Evolutionary conservation across 2,113 vertebrate species (phyloP).

Genomic region (Otolemur garnettii): DNA sequence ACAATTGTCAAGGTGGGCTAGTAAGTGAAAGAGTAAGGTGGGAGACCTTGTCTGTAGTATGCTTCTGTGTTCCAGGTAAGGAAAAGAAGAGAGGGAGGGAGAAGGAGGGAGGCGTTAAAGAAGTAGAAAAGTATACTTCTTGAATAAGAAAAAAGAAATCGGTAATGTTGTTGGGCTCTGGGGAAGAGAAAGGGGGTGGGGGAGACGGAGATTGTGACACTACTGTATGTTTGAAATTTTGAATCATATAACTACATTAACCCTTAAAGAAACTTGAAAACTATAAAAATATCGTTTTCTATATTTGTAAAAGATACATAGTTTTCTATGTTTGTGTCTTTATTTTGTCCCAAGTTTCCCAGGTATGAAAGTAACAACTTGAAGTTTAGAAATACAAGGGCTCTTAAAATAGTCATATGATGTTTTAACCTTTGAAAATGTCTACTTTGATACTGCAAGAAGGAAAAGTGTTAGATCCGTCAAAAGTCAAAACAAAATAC

Average conservation of each 20-base stretch:
- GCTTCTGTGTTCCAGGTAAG: not conserved
- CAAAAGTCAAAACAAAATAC: constrained; percentile 17
- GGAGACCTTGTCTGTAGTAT: too few species aligned
- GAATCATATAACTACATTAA: not conserved
- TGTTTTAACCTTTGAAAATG: constrained; percentile 19
- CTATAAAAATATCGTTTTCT: not conserved
- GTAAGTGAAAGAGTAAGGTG: not conserved
- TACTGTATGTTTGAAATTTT: not conserved
- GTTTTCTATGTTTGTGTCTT: not conserved
- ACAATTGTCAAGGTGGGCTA: not conserved
- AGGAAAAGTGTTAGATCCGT: not conserved
- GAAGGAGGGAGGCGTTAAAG: too few species aligned
- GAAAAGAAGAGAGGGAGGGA: not conserved
- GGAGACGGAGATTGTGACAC: not conserved
- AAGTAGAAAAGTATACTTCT: not conserved
- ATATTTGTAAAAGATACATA: not conserved
- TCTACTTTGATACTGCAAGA: not conserved
- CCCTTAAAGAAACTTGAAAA: not conserved
- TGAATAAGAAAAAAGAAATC: not conserved
- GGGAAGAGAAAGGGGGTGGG: not conserved
- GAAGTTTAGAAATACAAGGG: not conserved
- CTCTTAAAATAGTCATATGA: not conserved
- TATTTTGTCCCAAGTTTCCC: not conserved
- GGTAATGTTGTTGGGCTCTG: not conserved
- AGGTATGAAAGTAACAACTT: not conserved